Conservation (phyloP, 2,888 invertebrate species). For the Mactromeris polynyma region DNA sequence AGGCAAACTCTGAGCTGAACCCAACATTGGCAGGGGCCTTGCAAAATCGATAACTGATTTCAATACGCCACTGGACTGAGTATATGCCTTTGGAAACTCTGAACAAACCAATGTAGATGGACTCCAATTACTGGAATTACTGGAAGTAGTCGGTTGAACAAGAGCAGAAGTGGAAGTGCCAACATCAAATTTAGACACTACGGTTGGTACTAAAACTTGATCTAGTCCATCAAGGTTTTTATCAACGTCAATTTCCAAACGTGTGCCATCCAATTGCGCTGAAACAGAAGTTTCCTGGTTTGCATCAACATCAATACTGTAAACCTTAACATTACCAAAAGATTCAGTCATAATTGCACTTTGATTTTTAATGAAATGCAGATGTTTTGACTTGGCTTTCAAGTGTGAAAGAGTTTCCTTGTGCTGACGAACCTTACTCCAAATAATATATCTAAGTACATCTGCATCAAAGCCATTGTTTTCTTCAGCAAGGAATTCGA, state of each 20-base stretch:
- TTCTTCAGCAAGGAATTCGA: background rate
- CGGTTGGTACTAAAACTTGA: background rate
- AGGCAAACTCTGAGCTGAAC: background rate
- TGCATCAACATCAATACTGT: background rate
- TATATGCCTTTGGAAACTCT: background rate
- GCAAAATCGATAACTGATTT: background rate
- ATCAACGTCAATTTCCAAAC: background rate
- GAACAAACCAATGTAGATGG: background rate
- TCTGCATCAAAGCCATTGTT: background rate
- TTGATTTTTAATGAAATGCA: constrained; percentile 1
- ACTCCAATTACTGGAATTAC: background rate
- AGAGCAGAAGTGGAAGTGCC: background rate
- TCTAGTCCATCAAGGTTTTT: background rate
- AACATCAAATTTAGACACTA: background rate
- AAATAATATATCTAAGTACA: background rate
- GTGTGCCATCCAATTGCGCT: background rate
- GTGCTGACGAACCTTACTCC: background rate
- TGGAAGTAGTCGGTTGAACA: background rate
- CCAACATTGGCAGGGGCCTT: background rate
- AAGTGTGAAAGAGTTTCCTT: background rate
- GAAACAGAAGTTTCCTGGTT: background rate
- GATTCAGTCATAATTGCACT: background rate
- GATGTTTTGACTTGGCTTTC: background rate
- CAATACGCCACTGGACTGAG: background rate
- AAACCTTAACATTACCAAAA: background rate